These are phyloP conservation scores for Drosophila parthenogenetica DNA, from an alignment of 2,888 invertebrate species.

Conservation along the genomic window DNA sequence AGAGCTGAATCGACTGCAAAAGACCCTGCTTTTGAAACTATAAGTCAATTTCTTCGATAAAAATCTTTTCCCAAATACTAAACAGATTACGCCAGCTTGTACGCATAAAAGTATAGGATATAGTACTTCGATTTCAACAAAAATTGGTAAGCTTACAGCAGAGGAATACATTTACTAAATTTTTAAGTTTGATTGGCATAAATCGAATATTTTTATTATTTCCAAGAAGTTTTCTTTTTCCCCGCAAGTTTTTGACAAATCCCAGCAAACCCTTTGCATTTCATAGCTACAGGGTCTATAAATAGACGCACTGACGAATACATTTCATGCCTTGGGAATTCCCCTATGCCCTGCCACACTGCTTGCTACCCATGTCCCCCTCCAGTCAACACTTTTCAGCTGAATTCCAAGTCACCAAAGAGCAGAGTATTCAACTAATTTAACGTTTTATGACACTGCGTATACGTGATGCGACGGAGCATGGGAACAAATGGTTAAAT, in stretches of 20 bases:
- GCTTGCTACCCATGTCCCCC: too few species aligned
- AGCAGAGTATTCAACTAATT: conserved; percentile 73
- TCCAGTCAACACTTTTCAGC: background rate
- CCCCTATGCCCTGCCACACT: background rate
- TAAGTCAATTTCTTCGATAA: too few species aligned
- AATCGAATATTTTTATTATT: too few species aligned
- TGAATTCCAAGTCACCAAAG: conserved; percentile 33
- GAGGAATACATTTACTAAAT: too few species aligned
- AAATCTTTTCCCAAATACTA: too few species aligned
- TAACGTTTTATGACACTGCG: conserved; percentile 77
- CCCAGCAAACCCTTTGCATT: background rate
- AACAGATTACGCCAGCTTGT: too few species aligned
- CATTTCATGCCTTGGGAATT: conserved; percentile 65
- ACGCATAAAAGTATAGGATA: too few species aligned
- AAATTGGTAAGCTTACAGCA: too few species aligned
- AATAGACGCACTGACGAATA: conserved; percentile 46
- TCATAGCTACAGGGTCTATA: background rate
- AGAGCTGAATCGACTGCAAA: background rate
- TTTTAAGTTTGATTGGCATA: too few species aligned
- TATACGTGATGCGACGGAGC: conserved; percentile 69
- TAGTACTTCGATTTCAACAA: too few species aligned
- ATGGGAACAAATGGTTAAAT: conserved; percentile 74
- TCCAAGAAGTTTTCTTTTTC: too few species aligned
- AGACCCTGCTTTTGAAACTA: background rate
- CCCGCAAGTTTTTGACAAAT: too few species aligned